Conservation (phyloP, 2,797 vertebrate species). For the Naso thynnoides region DNA sequence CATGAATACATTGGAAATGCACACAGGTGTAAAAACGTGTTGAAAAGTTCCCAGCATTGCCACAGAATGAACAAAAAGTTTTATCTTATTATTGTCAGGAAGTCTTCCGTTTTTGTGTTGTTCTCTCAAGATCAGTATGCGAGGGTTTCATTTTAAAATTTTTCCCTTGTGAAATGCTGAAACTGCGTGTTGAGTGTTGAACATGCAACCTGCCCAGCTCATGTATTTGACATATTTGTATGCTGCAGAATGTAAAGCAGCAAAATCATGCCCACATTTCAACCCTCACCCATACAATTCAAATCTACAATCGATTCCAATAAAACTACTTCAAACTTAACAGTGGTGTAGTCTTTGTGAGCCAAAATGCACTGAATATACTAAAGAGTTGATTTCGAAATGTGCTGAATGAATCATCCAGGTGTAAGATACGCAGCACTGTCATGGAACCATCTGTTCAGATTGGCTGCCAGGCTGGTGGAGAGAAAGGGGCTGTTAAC, state of each 20-base stretch:
- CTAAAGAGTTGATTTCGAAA: background rate
- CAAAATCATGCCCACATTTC: background rate
- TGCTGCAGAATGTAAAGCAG: background rate
- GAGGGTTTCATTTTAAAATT: background rate
- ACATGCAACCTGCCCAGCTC: background rate
- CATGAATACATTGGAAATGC: background rate
- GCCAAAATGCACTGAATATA: background rate
- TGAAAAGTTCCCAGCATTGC: background rate
- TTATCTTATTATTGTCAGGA: background rate
- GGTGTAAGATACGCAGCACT: background rate
- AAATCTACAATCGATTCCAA: too few relatives aligned
- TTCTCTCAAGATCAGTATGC: background rate
- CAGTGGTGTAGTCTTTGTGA: too few relatives aligned
- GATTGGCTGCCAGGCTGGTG: background rate
- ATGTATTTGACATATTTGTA: conserved; percentile 10
- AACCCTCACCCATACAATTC: too few relatives aligned
- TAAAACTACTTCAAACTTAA: too few relatives aligned
- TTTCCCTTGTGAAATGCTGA: background rate
- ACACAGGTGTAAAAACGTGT: background rate
- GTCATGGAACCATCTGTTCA: background rate
- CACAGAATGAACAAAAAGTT: background rate
- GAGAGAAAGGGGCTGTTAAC: background rate
- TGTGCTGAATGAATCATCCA: background rate
- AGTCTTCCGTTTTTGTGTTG: background rate
- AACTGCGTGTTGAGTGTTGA: background rate